Evolutionary conservation across 2,113 vertebrate genomes (phyloP), one percentile per base, ranked within the genome.

Genomic region (Platichthys flesus): DNA sequence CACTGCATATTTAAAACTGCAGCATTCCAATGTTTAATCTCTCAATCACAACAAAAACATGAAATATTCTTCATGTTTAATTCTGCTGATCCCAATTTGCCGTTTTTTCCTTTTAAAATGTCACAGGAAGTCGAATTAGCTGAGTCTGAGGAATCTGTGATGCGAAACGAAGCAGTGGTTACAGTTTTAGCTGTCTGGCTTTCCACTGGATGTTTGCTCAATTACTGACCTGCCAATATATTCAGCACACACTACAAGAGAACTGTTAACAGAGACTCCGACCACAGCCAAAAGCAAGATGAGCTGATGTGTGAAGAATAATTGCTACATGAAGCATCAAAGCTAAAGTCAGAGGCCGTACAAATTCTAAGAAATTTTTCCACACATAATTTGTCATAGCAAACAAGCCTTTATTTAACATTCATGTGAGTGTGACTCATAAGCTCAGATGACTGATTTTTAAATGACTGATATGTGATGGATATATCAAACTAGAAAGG

Each of bases 171-270:
- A 63, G 78, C 58, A 15, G 49, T 13, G 28, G 60, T 74, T 77
- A 56, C 45, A 80, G 60, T 63, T 78, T 24, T 5, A 79, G 63
- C 61, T 52, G 72, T 47, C 42, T 56, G 60, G 67, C 69, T 74
- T 79, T 59, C 66, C 51, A 35, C 59, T 77, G 74, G 47, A 49
- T 18, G 5, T 49, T 49, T 14, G 16, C 47, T 49, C 47, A 18
- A 16, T 49, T 49, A 18, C 47, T 18, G 47, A 70, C 74, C 74
- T 82, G 63, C 52, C 78, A 79, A 78, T 79, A 77, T 61, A 76
- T 83, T 85, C 67, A 75, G 71, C 71, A 35, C 37, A 78, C 47
- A 13, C 67, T 26, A 45, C 74, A 71, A 63, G 57, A 51, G 58
- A 71, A 45, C 20, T 64, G 61, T 69, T 67, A 56, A 67, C 21